Evolutionary conservation across 2,113 vertebrate species (phyloP).

Genomic region (Periophthalmus modestus): DNA sequence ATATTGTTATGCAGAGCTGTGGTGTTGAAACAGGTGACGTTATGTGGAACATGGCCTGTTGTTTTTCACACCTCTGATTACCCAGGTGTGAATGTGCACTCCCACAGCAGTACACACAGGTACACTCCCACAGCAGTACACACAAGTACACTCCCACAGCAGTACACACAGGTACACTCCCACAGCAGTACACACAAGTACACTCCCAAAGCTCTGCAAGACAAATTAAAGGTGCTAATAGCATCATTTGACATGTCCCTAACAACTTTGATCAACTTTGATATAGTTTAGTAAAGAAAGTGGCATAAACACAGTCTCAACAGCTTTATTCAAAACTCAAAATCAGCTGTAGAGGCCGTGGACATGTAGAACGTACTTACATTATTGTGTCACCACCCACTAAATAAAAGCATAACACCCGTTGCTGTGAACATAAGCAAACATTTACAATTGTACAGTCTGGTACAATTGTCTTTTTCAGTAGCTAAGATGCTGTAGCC

Average conservation of each 20-base stretch:
- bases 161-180: too few relatives aligned
- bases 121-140: too few relatives aligned
- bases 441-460: too few relatives aligned
- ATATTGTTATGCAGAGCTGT: background rate
- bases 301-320: background rate
- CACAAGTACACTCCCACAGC: too few relatives aligned
- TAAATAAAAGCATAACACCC: too few relatives aligned
- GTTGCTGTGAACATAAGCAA: too few relatives aligned
- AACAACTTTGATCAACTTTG: background rate
- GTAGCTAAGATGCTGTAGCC: background rate
- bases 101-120: too few relatives aligned
- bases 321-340: background rate
- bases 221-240: slow-evolving; percentile 8
- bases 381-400: background rate
- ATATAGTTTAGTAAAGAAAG: background rate
- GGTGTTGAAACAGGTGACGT: too few relatives aligned
- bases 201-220: background rate
- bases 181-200: too few relatives aligned
- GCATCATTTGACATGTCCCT: background rate
- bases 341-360: background rate
- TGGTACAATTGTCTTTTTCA: too few relatives aligned
- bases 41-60: background rate
- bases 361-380: background rate
- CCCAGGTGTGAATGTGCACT: background rate
- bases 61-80: slow-evolving; percentile 10